These are phyloP conservation scores for Pangasius mekongensis DNA, from an alignment of 2,797 vertebrate genomes.

Conservation along the genomic window DNA sequence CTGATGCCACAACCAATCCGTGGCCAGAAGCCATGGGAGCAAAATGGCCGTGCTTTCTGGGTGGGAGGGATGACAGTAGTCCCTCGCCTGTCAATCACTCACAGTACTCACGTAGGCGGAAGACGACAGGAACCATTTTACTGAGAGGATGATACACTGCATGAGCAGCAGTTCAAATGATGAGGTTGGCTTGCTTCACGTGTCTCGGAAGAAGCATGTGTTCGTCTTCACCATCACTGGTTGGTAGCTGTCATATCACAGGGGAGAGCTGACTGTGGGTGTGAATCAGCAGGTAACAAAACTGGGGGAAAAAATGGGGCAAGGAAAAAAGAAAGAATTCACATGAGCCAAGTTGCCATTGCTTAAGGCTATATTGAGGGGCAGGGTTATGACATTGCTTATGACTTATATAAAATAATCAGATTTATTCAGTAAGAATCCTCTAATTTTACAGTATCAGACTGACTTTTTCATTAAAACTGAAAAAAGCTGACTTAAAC, in stretches of 20 bases:
- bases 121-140: neutral
- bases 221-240: neutral
- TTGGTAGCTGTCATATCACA: conserved; percentile 30
- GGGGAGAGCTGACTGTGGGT: neutral
- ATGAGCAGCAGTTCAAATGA: conserved; percentile 11
- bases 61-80: neutral
- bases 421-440: neutral
- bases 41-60: neutral
- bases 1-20: neutral
- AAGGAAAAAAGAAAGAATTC: neutral
- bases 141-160: neutral
- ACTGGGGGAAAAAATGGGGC: neutral
- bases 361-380: neutral
- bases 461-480: neutral
- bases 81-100: neutral
- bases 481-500: neutral
- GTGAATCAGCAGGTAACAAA: neutral
- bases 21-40: neutral
- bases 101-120: neutral
- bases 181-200: neutral
- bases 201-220: conserved; percentile 19
- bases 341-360: neutral
- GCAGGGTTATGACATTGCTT: neutral
- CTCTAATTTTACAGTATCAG: neutral
- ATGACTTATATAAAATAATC: neutral